Percentiles rank a stretch among this genome's conserved stretches.
These are phyloP conservation scores for Papilio dardanus DNA, from an alignment of 1,140 invertebrate species.

Conservation along the genomic window DNA sequence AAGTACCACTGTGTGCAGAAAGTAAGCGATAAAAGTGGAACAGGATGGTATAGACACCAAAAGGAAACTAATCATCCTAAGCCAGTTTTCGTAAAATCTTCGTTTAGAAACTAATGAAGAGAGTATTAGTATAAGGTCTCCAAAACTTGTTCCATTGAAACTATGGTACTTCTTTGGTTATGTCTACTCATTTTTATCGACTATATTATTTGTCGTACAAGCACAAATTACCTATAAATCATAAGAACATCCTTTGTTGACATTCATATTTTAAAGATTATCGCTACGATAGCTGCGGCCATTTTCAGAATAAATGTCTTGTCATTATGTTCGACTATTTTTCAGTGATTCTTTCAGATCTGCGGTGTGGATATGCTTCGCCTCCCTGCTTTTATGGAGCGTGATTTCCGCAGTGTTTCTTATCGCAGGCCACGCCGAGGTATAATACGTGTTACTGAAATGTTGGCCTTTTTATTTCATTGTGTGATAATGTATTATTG, in stretches of 20 bases:
- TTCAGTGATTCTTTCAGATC: constrained; percentile 65
- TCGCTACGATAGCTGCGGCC: not conserved
- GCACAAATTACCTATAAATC: not conserved
- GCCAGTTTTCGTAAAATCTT: no score
- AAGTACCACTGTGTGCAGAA: no score
- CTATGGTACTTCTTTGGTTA: no score
- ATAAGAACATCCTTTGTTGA: not conserved
- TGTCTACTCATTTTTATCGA: no score
- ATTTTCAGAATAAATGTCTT: not conserved
- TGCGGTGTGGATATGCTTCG: constrained; percentile 73
- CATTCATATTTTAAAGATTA: no score
- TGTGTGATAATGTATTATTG: not conserved
- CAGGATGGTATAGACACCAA: no score
- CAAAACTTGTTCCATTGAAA: no score
- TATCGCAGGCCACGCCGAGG: constrained; percentile 80
- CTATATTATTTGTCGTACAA: not conserved
- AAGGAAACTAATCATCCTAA: no score
- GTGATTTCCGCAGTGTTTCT: constrained; percentile 77
- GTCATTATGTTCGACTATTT: constrained; percentile 7
- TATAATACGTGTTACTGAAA: constrained; percentile 42
- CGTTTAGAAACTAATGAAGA: no score
- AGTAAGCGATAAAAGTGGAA: not conserved
- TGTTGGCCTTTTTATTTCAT: constrained; percentile 1
- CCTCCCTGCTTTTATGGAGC: constrained; percentile 77
- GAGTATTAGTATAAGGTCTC: no score